phyloP scores from a whole-genome alignment of 2,797 vertebrate species.

The Gobionotothen gibberifrons region DNA sequence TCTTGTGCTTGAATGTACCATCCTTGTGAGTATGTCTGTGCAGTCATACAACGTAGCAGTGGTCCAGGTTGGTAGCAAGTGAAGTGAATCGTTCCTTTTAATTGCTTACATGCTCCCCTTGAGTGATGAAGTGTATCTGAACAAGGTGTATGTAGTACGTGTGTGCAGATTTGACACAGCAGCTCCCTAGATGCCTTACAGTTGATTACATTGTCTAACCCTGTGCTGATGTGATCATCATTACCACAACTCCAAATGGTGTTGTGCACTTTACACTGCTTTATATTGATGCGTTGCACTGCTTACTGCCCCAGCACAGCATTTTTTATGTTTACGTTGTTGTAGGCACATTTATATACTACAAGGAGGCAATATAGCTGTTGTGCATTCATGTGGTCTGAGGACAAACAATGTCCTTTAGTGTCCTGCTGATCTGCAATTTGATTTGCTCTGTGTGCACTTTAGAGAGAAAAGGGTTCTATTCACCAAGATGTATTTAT shows the following conservation, averaged over 20 bases:
- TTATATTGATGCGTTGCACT: conserved; percentile 51
- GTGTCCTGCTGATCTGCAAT: conserved; percentile 46
- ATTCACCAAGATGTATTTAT: neutral
- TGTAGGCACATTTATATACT: conserved; percentile 57
- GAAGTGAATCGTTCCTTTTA: conserved; percentile 67
- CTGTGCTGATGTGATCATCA: conserved; percentile 51
- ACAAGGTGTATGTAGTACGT: conserved; percentile 64
- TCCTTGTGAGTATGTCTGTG: conserved; percentile 10
- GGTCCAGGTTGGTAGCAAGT: conserved; percentile 45
- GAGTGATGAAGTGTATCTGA: conserved; percentile 72
- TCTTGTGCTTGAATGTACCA: conserved; percentile 21
- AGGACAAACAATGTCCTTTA: conserved; percentile 25
- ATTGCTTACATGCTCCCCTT: conserved; percentile 67
- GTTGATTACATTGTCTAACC: conserved; percentile 85
- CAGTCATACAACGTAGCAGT: conserved; percentile 11
- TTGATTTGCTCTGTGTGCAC: conserved; percentile 35
- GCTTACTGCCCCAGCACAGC: conserved; percentile 28
- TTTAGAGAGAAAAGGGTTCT: conserved; percentile 11
- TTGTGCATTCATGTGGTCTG: conserved; percentile 19
- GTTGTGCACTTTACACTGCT: conserved; percentile 37
- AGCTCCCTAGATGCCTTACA: conserved; percentile 75
- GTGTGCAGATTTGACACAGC: conserved; percentile 79
- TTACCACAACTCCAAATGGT: conserved; percentile 48
- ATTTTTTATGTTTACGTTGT: conserved; percentile 48
- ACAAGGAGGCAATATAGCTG: neutral